A percentile compares a stretch with the other conserved stretches of the same genome.
These are phyloP conservation scores for Odontothrips loti DNA, from an alignment of 2,888 invertebrate genomes.

Conservation along the genomic window DNA sequence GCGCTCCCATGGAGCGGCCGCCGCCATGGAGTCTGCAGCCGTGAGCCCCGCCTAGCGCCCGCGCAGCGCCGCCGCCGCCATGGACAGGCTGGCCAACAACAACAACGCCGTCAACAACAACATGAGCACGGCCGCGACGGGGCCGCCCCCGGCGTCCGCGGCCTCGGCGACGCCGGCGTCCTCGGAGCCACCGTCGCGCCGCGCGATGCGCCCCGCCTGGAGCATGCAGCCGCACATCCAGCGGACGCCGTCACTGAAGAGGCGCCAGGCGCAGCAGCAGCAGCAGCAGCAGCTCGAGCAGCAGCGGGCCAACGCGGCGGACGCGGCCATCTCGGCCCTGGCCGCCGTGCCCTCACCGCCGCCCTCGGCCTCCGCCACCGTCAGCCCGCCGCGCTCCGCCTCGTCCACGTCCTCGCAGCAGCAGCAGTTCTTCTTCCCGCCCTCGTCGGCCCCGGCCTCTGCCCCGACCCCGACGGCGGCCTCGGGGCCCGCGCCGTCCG, in stretches of 20 bases:
- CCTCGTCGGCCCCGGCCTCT: slow-evolving; percentile 37
- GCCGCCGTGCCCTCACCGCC: slow-evolving; percentile 5
- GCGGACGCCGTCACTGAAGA: background rate
- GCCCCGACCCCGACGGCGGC: background rate
- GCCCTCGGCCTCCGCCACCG: background rate
- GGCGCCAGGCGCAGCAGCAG: background rate
- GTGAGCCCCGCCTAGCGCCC: no score
- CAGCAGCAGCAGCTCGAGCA: slow-evolving; percentile 23
- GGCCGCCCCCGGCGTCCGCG: background rate
- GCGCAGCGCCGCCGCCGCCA: no score
- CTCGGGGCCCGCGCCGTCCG: background rate
- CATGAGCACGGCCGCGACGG: background rate
- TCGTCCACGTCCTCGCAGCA: slow-evolving; percentile 12
- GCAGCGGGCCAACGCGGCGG: background rate
- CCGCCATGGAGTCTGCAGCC: background rate
- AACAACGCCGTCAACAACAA: background rate
- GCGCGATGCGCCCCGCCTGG: slow-evolving; percentile 8
- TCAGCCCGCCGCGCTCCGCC: slow-evolving; percentile 33
- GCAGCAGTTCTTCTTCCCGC: slow-evolving; percentile 1
- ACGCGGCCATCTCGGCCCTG: background rate
- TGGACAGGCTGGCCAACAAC: background rate
- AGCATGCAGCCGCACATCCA: slow-evolving; percentile 24
- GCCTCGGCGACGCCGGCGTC: background rate
- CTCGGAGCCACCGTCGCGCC: slow-evolving; percentile 9
- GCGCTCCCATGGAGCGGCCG: background rate